Evolutionary conservation across 2,113 vertebrate species (phyloP), one percentile per base, ranked within the genome.

Genomic region (Xyrauchen texanus): DNA sequence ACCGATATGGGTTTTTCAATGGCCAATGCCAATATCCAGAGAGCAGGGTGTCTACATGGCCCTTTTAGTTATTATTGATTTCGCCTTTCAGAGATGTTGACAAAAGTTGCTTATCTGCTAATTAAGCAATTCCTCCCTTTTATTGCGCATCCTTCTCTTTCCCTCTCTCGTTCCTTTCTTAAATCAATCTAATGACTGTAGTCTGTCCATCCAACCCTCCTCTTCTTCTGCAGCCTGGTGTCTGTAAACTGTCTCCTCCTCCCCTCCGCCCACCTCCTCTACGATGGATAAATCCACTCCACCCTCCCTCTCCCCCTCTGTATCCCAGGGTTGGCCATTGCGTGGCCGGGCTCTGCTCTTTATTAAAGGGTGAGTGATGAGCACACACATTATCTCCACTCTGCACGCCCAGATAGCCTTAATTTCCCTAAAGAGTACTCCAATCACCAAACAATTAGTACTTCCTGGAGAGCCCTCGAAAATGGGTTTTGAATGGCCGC

Each of bases 381-480:
- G 80, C 78, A 68, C 82, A 77, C 85, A 82, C 80, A 86, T 80
- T 84, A 86, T 84, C 85, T 86, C 65, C 80, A 78, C 78, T 65
- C 71, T 57, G 72, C 86, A 83, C 64, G 81, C 85, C 82, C 82
- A 82, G 73, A 87, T 83, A 86, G 84, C 69, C 77, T 76, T 80
- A 73, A 85, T 82, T 81, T 87, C 85, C 85, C 78, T 85, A 78
- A 81, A 82, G 84, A 86, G 66, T 81, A 68, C 76, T 87, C 80
- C 81, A 79, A 81, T 86, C 84, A 78, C 85, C 82, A 89, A 88
- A 90, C 87, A 90, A 90, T 88, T 86, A 83, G 83, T 81, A 79
- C 76, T 81, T 85, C 83, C 80, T 88, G 79, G 77, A 85, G 84
- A 83, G 85, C 83, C 34, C 82, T 86, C 76, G 42, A 81, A 85